Percentiles rank a stretch among this genome's conserved stretches.
Conservation (phyloP, 2,888 invertebrate species). For the Agapetus fuscipes region DNA sequence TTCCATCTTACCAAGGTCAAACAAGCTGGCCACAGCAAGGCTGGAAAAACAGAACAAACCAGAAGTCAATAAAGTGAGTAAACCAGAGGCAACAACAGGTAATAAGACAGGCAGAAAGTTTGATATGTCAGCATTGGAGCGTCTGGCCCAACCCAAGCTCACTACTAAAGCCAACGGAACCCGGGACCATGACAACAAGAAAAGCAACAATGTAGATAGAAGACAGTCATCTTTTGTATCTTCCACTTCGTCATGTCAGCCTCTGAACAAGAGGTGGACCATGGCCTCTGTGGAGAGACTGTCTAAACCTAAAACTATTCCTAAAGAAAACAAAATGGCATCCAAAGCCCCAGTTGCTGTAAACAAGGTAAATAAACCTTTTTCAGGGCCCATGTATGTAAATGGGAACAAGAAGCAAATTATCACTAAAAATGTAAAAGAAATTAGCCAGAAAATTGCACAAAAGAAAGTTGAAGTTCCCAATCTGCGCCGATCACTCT, state of each 20-base stretch:
- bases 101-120: constrained; percentile 3
- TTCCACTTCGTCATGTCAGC: background rate
- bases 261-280: constrained; percentile 9
- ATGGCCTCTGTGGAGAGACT: constrained; percentile 11
- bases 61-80: no score
- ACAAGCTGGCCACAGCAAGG: no score
- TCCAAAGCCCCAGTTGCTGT: background rate
- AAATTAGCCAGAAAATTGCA: background rate
- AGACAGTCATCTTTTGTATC: background rate
- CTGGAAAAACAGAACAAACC: no score
- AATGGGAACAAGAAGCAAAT: background rate
- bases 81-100: no score
- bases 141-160: constrained; percentile 10
- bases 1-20: no score
- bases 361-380: background rate
- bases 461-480: constrained; percentile 1
- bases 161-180: constrained; percentile 1
- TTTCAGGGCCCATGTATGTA: background rate
- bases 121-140: constrained; percentile 6
- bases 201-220: background rate
- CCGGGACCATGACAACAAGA: no score
- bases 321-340: background rate
- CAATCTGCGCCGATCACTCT: constrained; percentile 35
- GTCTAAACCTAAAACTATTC: constrained; percentile 8
- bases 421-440: background rate